phyloP scores from a whole-genome alignment of 2,797 vertebrate species.

The Erpetoichthys calabaricus region DNA sequence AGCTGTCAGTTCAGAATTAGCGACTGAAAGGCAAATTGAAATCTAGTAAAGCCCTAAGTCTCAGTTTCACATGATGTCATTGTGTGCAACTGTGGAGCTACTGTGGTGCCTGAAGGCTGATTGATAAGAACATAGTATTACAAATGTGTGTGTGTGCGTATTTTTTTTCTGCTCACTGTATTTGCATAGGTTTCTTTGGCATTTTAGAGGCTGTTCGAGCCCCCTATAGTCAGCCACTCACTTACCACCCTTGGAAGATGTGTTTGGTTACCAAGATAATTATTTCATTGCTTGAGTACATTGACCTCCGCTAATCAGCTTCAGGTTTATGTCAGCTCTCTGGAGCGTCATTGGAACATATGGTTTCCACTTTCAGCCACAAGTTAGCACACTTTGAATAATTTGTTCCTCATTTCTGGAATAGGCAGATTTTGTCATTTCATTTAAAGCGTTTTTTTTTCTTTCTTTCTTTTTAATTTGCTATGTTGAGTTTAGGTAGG shows the following conservation, averaged over 20 bases:
- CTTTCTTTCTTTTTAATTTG: neutral
- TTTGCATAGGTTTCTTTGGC: too few species aligned
- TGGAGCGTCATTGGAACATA: constrained; percentile 19
- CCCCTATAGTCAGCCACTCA: neutral
- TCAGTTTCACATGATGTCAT: too few species aligned
- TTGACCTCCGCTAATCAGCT: constrained; percentile 23
- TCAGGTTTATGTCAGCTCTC: constrained; percentile 21
- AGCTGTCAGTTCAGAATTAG: too few species aligned
- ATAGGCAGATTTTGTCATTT: constrained; percentile 3
- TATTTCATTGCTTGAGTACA: constrained; percentile 22
- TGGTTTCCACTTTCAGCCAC: constrained; percentile 26
- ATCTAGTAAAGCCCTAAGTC: too few species aligned
- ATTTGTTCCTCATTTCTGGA: constrained; percentile 9
- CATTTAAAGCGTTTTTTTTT: neutral
- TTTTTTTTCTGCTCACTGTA: too few species aligned
- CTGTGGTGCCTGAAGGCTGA: too few species aligned
- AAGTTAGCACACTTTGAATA: constrained; percentile 20
- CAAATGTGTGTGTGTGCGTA: too few species aligned
- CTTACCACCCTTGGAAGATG: constrained; percentile 15
- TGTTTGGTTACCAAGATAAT: constrained; percentile 19
- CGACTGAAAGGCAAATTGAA: too few species aligned
- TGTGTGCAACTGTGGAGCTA: too few species aligned
- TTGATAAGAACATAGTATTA: too few species aligned
- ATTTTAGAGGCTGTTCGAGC: too few species aligned
- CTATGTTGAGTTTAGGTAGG: neutral